These are phyloP conservation scores for Glyphotaelius pellucidus DNA, from an alignment of 2,888 invertebrate genomes.

Conservation along the genomic window DNA sequence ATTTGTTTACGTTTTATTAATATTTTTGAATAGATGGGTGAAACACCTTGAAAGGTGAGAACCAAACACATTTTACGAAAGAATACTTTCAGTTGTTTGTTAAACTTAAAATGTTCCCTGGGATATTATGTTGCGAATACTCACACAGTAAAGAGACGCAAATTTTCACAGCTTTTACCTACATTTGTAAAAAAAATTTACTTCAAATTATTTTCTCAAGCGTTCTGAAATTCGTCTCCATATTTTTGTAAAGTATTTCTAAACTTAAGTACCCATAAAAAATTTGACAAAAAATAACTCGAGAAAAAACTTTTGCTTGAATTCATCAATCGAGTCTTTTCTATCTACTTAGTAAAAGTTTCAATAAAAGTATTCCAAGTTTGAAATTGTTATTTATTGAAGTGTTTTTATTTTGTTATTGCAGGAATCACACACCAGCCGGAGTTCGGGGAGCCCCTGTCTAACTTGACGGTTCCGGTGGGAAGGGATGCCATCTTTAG, in stretches of 20 bases:
- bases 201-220: not conserved
- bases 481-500: constrained; percentile 93
- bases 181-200: not conserved
- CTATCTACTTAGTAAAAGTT: not conserved
- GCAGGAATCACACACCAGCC: constrained; percentile 88
- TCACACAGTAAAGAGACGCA: not conserved
- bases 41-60: not conserved
- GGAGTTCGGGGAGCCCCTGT: constrained; percentile 89
- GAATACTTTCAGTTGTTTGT: not conserved
- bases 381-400: not conserved
- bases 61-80: not conserved
- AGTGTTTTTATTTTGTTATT: constrained; percentile 68
- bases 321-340: not conserved
- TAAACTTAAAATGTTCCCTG: not conserved
- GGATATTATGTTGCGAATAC: not conserved
- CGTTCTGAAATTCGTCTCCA: not conserved
- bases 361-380: not conserved
- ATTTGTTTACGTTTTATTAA: not conserved
- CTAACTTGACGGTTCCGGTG: constrained; percentile 89
- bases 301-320: not conserved
- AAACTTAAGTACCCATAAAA: not conserved
- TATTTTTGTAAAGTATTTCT: not conserved
- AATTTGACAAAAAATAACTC: not conserved
- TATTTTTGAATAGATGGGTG: not conserved
- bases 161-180: not conserved